Evolutionary conservation across 2,797 vertebrate species (phyloP), one percentile per base, ranked within the genome.

Genomic region (Buphagus erythrorhynchus): DNA sequence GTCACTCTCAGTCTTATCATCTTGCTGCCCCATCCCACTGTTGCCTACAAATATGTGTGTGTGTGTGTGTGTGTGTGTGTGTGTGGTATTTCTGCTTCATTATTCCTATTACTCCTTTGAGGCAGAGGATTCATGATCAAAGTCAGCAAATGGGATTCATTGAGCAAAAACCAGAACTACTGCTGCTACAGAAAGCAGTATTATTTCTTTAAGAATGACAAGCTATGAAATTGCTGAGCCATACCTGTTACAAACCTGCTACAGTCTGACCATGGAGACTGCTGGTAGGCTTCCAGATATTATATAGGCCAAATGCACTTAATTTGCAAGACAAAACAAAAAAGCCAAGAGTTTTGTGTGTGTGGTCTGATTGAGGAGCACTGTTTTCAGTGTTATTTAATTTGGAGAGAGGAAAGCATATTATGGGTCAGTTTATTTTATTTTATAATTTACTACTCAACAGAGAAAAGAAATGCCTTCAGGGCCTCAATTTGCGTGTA

Each of bases 311-410:
- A 95, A 93, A 86, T 58, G 26, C 19, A 87, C 33, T 74, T 86
- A 71, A 92, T 87, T 86, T 88, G 49, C 54, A 88, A 86, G 65
- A 72, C 38, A 82, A 90, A 93, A 58, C 46, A 85, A 82, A 92
- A 73, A 90, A 28, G 21, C 57, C 55, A 38, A 52, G 74, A 55
- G 36, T 38, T 88, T 82, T 77, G 14, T 79, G 29, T 63, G 90
- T 94, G 93, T 94, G 90, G 93, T 92, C 93, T 96, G 33, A 57
- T 31, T 63, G 78, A 63, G 22, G 26, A 85, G 16, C 2, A 1
- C 38, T 77, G 17, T 68, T 87, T 83, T 93, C 61, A 13, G 8
- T 71, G 63, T 79, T 92, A 91, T 51, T 89, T 87, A 73, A 92
- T 87, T 92, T 92, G 52, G 38, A 89, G 67, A 87, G 20, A 65